Conservation (phyloP, 53 echinoderm and acorn worm species). For the Apostichopus leukothele region DNA sequence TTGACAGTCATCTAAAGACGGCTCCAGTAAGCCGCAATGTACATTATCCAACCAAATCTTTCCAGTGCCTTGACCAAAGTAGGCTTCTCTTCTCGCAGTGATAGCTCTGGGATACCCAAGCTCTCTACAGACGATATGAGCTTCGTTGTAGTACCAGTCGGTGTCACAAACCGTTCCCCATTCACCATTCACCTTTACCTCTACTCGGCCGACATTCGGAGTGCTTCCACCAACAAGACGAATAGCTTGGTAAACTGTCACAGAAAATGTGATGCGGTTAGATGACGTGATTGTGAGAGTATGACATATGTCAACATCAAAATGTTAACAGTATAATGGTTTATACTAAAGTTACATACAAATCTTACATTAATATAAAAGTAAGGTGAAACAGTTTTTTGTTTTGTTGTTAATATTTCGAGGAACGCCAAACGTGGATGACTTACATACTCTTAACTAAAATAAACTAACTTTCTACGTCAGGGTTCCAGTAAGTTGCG, state of each 20-base stretch:
- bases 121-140: neutral
- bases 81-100: neutral
- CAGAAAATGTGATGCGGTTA: too few relatives aligned
- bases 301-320: too few relatives aligned
- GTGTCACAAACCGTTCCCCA: neutral
- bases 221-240: neutral
- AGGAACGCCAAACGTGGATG: too few relatives aligned
- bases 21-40: neutral
- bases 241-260: neutral
- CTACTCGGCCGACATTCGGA: neutral
- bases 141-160: neutral
- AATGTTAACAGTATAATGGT: too few relatives aligned
- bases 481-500: too few relatives aligned
- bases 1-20: neutral
- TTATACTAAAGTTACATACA: too few relatives aligned
- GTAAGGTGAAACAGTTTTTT: too few relatives aligned
- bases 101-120: neutral
- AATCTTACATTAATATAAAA: too few relatives aligned
- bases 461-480: too few relatives aligned
- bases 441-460: too few relatives aligned
- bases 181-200: neutral
- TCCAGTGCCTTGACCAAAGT: neutral
- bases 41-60: neutral
- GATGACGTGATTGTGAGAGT: too few relatives aligned
- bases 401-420: too few relatives aligned